Evolutionary conservation across 2,113 vertebrate genomes (phyloP), one percentile per base, ranked within the genome.

Genomic region (Balaeniceps rex): DNA sequence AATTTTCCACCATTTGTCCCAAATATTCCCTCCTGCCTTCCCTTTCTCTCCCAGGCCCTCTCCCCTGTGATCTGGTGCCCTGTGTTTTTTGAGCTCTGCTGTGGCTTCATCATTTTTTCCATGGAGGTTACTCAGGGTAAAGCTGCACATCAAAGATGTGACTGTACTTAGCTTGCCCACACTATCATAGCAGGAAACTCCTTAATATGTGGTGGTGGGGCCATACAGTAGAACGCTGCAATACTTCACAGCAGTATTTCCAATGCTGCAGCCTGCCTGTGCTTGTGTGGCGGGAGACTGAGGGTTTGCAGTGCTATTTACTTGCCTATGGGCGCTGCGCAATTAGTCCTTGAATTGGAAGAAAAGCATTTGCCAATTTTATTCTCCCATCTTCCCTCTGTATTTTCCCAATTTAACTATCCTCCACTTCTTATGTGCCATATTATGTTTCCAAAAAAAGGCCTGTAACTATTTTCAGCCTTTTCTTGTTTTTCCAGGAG

Each of bases 81-180:
- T 93, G 61, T 38, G 36, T 70, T 87, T 94, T 94, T 58, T 69
- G 40, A 83, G 84, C 63, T 91, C 42, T 75, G 54, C 78, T 93
- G 74, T 46, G 82, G 78, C 71, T 95, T 95, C 7, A 4, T 72
- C 33, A 42, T 87, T 89, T 90, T 94, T 97, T 94, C 91, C 74
- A 6, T 19, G 9, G 91, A 80, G 91, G 89, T 95, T 95, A 87
- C 47, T 93, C 26, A 22, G 83, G 93, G 95, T 95, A 83, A 95
- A 89, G 51, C 84, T 74, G 64, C 87, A 72, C 70, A 51, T 90
- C 54, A 87, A 80, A 91, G 87, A 63, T 70, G 52, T 46, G 55
- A 47, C 69, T 85, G 70, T 65, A 23, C 63, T 90, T 61, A 87
- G 40, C 40, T 82, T 93, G 93, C 88, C 83, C 78, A 65, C 58